Evolutionary conservation across 2,797 vertebrate genomes (phyloP), one percentile per base, ranked within the genome.

Genomic region (Gallirallus australis): DNA sequence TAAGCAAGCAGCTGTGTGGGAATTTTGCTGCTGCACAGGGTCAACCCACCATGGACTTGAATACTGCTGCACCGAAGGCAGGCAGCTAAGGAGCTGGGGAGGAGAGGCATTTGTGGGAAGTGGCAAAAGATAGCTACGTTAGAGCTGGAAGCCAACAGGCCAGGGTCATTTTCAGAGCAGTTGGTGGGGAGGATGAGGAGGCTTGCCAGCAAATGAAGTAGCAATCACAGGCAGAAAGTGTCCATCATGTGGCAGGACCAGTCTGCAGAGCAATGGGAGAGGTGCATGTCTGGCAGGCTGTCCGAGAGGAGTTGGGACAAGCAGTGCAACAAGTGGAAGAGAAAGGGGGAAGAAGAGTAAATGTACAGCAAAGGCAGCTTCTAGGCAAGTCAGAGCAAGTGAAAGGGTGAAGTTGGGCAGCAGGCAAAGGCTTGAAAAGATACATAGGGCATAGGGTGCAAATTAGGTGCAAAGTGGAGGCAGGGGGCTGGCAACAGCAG

Each of bases 31-130:
- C 53, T 70, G 61, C 31, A 65, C 86, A 42, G 17, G 45, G 65
- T 78, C 69, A 91, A 2, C 31, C 54, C 78, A 70, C 81, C 27
- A 11, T 0, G 4, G 78, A 86, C 21, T 4, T 75, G 70, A 84
- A 47, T 50, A 30, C 12, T 61, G 57, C 39, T 75, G 61, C 25
- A 40, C 5, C 0, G 0, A 71, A 65, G 28, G 54, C 37, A 39
- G 33, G 42, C n/a, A 70, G 33, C 37, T 53, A 33, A 69, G 42
- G 56, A 68, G 23, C 6, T 0, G 0, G 54, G 31, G 14, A 70
- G 30, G 47, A 57, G 56, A 69, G 54, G 42, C 52, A 47, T 31
- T 37, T 70, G 6, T 3, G 11, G 52, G 16, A 89, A 53, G 40
- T 1, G 1, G 56, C 3, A 5, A 57, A 86, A 77, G 21, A 33